phyloP scores from a whole-genome alignment of 1,140 invertebrate genomes.

The Manduca sexta region DNA sequence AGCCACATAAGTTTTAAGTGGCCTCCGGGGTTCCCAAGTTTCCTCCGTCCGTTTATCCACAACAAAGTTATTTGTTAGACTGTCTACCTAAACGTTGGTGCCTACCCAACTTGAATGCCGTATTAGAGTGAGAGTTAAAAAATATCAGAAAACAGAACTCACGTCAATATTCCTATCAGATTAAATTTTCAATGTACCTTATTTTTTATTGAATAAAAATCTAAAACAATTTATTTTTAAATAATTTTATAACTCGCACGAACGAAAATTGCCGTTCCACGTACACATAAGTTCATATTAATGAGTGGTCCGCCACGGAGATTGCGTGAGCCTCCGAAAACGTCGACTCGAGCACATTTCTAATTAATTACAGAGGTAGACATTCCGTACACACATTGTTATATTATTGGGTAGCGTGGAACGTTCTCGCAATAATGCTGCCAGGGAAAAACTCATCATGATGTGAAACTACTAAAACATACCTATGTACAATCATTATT shows the following conservation, averaged over 20 bases:
- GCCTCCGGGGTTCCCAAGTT: conserved; percentile 52
- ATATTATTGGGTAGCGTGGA: too few species aligned
- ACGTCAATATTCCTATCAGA: too few species aligned
- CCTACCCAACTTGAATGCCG: conserved; percentile 30
- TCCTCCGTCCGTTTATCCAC: conserved; percentile 53
- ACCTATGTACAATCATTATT: too few species aligned
- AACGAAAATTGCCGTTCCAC: neutral
- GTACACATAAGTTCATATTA: conserved; percentile 5
- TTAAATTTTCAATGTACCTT: too few species aligned
- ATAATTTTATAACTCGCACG: neutral
- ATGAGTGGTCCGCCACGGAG: conserved; percentile 9
- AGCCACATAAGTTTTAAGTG: conserved; percentile 67
- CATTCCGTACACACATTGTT: neutral
- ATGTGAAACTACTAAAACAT: too few species aligned
- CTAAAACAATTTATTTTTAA: neutral
- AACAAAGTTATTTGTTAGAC: conserved; percentile 61
- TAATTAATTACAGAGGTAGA: conserved; percentile 11
- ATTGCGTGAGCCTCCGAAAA: conserved; percentile 8
- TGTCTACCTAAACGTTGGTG: conserved; percentile 47
- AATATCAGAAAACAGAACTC: too few species aligned
- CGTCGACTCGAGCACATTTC: conserved; percentile 2
- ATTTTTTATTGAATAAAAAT: too few species aligned
- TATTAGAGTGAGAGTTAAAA: conserved; percentile 8
- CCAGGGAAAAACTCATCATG: too few species aligned
- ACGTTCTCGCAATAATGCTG: too few species aligned